phyloP scores from a whole-genome alignment of 2,113 vertebrate genomes.

The Phrynosoma blainvillii region DNA sequence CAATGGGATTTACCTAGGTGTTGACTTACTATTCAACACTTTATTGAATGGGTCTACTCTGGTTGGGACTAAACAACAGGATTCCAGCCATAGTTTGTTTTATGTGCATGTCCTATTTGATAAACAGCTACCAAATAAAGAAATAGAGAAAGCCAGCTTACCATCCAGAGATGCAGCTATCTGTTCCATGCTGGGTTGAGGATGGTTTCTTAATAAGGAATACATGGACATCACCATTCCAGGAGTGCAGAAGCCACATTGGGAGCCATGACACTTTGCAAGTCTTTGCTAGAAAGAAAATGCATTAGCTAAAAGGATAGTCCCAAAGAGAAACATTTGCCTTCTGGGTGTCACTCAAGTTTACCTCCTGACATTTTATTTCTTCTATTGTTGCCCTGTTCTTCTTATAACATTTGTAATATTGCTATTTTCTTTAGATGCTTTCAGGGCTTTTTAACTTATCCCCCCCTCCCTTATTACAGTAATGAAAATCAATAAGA shows the following conservation, averaged over 20 bases:
- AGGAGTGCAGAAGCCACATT: constrained; percentile 91
- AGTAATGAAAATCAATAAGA: neutral
- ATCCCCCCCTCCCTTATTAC: neutral
- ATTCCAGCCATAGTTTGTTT: neutral
- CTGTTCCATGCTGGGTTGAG: constrained; percentile 79
- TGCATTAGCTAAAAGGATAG: neutral
- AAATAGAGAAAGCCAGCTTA: constrained; percentile 30
- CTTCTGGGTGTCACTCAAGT: neutral
- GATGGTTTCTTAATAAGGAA: constrained; percentile 82
- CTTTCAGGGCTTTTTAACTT: neutral
- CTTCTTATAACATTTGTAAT: no score
- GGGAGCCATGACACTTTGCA: constrained; percentile 85
- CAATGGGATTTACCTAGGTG: no score
- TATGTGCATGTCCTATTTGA: neutral
- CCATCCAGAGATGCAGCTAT: constrained; percentile 80
- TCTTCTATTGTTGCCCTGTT: neutral
- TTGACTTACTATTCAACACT: no score
- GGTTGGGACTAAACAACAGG: no score
- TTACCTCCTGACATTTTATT: no score
- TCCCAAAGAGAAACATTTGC: neutral
- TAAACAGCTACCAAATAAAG: neutral
- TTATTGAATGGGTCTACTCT: no score
- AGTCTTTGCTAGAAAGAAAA: constrained; percentile 81
- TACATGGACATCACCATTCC: constrained; percentile 92
- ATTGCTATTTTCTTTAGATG: neutral